Evolutionary conservation across 2,888 invertebrate genomes (phyloP).

Genomic region (Mesochorus sp.): DNA sequence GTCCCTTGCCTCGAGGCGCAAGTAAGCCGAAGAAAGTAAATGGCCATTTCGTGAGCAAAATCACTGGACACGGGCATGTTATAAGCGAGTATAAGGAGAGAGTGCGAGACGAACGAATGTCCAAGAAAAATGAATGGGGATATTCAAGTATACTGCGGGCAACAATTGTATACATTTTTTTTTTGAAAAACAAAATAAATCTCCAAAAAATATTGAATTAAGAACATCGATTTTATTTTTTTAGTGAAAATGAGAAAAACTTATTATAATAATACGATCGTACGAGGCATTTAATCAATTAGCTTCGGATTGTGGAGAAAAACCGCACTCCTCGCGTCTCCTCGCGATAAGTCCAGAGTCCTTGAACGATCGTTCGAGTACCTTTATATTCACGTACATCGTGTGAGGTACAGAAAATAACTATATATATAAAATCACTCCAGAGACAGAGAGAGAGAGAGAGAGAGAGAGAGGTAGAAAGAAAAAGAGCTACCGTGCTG

Average conservation of each 20-base stretch:
- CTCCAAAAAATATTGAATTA: neutral
- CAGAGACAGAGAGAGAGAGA: constrained; percentile 12
- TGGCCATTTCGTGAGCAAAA: constrained; percentile 43
- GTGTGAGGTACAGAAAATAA: neutral
- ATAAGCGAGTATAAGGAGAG: neutral
- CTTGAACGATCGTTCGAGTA: constrained; percentile 35
- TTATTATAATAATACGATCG: too few species aligned
- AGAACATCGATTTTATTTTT: too few species aligned
- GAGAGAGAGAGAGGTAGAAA: neutral
- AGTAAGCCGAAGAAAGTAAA: constrained; percentile 47
- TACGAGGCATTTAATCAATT: neutral
- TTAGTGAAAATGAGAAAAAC: neutral
- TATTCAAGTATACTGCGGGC: too few species aligned
- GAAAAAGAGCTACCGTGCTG: constrained; percentile 15
- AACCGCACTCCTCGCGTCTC: neutral
- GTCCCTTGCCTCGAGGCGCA: constrained; percentile 55
- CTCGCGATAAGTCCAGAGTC: neutral
- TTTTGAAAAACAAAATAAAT: neutral
- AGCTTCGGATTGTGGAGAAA: neutral
- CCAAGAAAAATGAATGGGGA: too few species aligned
- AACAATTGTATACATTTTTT: too few species aligned
- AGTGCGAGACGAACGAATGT: neutral
- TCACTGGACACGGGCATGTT: constrained; percentile 35
- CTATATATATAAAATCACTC: constrained; percentile 26
- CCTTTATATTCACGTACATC: neutral